Evolutionary conservation across 1,140 invertebrate genomes (phyloP).

Genomic region (Trinorchestia longiramus): DNA sequence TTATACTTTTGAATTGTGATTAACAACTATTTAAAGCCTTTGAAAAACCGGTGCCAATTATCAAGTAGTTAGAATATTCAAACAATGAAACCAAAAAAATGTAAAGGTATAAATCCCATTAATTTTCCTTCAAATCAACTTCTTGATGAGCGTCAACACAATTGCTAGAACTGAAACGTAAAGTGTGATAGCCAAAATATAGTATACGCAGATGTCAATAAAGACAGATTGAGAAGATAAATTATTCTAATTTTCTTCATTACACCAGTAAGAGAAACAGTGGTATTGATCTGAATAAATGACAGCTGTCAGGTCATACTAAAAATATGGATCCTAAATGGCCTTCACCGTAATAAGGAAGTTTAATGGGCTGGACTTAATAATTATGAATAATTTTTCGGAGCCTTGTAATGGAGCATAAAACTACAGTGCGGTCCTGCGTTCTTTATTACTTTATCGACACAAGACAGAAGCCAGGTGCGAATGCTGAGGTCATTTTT

Average conservation of each 20-base stretch:
- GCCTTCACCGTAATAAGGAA: neutral
- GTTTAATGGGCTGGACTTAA: neutral
- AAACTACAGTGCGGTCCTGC: neutral
- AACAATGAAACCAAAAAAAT: too few species aligned
- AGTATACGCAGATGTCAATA: too few species aligned
- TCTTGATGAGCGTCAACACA: too few species aligned
- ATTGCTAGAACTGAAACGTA: too few species aligned
- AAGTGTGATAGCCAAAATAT: neutral
- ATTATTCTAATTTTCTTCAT: neutral
- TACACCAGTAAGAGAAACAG: neutral
- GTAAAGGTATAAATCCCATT: too few species aligned
- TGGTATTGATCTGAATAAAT: neutral
- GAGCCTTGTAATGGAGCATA: neutral
- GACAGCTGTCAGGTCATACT: neutral
- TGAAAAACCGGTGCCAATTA: too few species aligned
- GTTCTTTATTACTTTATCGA: constrained; percentile 49
- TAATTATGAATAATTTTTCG: neutral
- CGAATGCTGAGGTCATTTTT: neutral
- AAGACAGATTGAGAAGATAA: neutral
- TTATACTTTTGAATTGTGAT: too few species aligned
- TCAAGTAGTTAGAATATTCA: too few species aligned
- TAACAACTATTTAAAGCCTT: too few species aligned
- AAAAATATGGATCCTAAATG: neutral
- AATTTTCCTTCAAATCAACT: too few species aligned
- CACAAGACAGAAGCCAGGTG: neutral